Evolutionary conservation across 2,888 invertebrate species (phyloP), one percentile per base, ranked within the genome.

Genomic region (Belgica antarctica): DNA sequence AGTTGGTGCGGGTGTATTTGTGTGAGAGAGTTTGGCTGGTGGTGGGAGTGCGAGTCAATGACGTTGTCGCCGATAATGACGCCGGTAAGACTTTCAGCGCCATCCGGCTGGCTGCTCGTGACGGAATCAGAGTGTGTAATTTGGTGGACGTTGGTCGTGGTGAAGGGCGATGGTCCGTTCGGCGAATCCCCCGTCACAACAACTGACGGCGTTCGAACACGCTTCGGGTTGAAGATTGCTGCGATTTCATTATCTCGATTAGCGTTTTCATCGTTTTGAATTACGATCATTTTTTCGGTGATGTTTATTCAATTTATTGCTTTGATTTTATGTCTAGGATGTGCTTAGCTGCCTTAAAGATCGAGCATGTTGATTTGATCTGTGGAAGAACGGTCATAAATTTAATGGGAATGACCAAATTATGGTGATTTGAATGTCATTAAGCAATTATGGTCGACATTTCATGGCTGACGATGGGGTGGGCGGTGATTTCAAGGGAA

Each of bases 141-240:
- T 78, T 85, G 79, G 41, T 62, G 78, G 46, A 84, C 73, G 82
- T 85, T 76, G 78, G 59, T 84, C 73, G 71, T 79, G 80, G 71
- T 78, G 79, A 72, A 73, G 78, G 84, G 76, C 79, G 85, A 74
- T 77, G 84, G 76, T 78, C 85, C 79, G 81, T 83, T 77, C 47
- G 79, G 77, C 62, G 83, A 83, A 74, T 87, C 87, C 73, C 84
- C 83, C 61, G 87, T 87, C 73, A 88, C 86, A 75, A 88, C 87
- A 73, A 87, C 87, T 70, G 87, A 86, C 73, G 87, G 87, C 71
- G 87, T 83, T 72, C 87, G 83, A 71, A 86, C 86, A 74, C 87
- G 82, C 77, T 86, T 86, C 57, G 90, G 90, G 80, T 90, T 89
- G 80, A 90, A 90, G 77, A 90, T 90, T 73, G 90, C 89, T 74